Evolutionary conservation across 30 jellyfish, hydroid and myxozoan species (phyloP), one percentile per base, ranked within the genome.

Genomic region (Mastigias papua): DNA sequence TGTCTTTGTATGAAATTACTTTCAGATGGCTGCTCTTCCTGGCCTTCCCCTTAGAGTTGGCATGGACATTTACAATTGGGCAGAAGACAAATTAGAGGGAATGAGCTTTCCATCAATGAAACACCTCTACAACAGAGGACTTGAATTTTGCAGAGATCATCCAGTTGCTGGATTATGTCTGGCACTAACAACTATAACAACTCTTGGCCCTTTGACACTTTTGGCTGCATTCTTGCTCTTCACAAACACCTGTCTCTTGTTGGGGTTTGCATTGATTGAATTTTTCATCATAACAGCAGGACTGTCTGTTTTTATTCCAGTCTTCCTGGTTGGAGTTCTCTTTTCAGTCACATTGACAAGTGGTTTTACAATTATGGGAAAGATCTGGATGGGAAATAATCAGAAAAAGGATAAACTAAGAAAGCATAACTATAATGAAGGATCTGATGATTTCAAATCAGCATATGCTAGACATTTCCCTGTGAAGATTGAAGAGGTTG

Each of bases 21-120:
- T 77, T 54, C 42, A 77, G 88, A 77, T 77, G 88, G 78, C 76
- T 0, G 49, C 88, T 15, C 78, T 77, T 10, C 78, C 88, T 22
- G 46, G 78, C 16, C 48, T 77, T 0, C 88, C 88, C 10, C 58
- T 77, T 65, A 77, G 49, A 48, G 69, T 58, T 77, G 78, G 78
- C 25, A 57, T 77, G 35, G 76, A 33, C 28, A 34, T 77, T 25
- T 29, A 77, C 35, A 77, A n/a, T 28, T 77, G 88, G 88, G 78
- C 78, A 7, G 88, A 77, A 63, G 58, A 77, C 63, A 57, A 57
- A 22, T 26, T 67, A 0, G 78, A 22, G 0, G 16, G 32, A 15
- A 32, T 77, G 35, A 26, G n/a, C 19, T 37, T 30, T 50, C 88
- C 88, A 13, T 17, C 22, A 8, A n/a, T 77, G 23, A 61, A 57